Evolutionary conservation across 35 echinoderm and acorn worm genomes (phyloP).

Genomic region (Eucidaris tribuloides): DNA sequence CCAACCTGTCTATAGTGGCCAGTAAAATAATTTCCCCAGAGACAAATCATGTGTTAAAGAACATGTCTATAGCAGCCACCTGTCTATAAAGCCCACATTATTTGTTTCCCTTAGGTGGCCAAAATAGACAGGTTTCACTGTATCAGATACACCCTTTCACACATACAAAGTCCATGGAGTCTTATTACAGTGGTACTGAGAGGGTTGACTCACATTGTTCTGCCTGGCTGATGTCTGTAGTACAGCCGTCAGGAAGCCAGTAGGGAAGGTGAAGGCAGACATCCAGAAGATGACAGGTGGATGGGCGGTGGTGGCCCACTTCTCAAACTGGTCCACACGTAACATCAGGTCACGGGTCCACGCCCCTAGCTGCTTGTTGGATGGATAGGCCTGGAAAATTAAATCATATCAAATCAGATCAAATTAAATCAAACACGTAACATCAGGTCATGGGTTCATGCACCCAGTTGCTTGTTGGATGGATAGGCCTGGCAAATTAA

Average conservation of each 20-base stretch:
- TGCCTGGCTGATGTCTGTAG: slow-evolving; percentile 95
- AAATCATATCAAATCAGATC: neutral
- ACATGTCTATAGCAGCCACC: too few species aligned
- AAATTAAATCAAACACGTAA: slow-evolving; percentile 55
- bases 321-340: slow-evolving; percentile 95
- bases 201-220: slow-evolving; percentile 99
- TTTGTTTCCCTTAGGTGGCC: too few species aligned
- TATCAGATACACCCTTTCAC: too few species aligned
- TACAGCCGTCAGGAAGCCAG: slow-evolving; percentile 94
- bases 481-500: slow-evolving; percentile 89
- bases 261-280: slow-evolving; percentile 98
- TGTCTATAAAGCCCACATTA: too few species aligned
- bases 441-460: slow-evolving; percentile 93
- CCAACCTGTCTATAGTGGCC: too few species aligned
- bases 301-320: slow-evolving; percentile 98
- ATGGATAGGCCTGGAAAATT: slow-evolving; percentile 90
- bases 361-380: slow-evolving; percentile 82
- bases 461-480: slow-evolving; percentile 84
- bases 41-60: too few species aligned
- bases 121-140: too few species aligned
- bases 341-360: slow-evolving; percentile 93
- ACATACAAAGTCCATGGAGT: too few species aligned
- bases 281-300: slow-evolving; percentile 99
- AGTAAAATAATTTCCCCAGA: too few species aligned
- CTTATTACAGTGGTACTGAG: too few species aligned